Evolutionary conservation across 1,140 invertebrate species (phyloP), one percentile per base, ranked within the genome.

Genomic region (Neodiprion virginianus): DNA sequence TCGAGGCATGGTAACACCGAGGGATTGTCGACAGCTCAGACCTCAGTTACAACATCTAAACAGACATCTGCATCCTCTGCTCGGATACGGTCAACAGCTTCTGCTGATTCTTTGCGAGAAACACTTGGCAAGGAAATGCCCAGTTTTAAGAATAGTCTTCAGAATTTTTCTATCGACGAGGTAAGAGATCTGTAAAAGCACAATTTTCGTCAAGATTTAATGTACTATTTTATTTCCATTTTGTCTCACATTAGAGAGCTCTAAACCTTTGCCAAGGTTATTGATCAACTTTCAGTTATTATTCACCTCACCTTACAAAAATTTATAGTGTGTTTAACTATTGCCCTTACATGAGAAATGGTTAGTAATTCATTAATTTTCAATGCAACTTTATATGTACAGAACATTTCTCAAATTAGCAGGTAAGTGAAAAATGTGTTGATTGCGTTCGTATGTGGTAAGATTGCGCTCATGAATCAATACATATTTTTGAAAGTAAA

Each of bases 91-190:
- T 75, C 84, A 1, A 83, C 83, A 1, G 12, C 12, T 21, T 75
- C 78, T 1, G 85, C 80, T 50, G 88, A 89, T 70, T 78, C 86
- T 8, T 80, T 89, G 4, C 77, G 87, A 49, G 89, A 90, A 47
- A 84, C 85, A 5, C 71, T 86, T 8, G 85, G 86, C 65, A 90
- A 90, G 71, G 89, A 90, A 74, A 85, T 89, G 84, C 85, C 89
- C 4, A 88, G 86, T 70, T 89, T 86, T 72, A 87, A 89, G 67
- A 81, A 85, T 48, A 89, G 86, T 70, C 77, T 89, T 11, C 87
- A 85, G 48, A 88, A 89, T 75, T 84, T 77, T 69, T 83, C 85
- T n/a, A 79, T 83, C n/a, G 88, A 88, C 23, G 87, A 89, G 85
- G 88, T 89, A 74, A 81, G 78, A 72, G 40, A 70, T 71, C 48